Percentiles rank a stretch among this genome's conserved stretches.
Conservation (phyloP, 2,797 vertebrate species). For the Lindbergichthys nudifrons region DNA sequence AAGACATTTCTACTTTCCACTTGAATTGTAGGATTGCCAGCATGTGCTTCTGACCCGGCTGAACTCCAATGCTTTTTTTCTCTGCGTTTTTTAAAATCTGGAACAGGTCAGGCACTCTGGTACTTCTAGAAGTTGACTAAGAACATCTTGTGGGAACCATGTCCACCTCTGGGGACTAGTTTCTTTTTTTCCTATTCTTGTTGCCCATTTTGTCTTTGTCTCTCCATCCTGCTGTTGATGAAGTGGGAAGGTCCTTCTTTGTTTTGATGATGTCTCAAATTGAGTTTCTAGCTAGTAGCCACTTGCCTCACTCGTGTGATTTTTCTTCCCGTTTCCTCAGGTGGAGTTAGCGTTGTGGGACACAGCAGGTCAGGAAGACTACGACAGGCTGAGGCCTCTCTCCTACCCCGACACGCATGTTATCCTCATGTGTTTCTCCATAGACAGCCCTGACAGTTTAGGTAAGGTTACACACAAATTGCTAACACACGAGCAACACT, state of each 20-base stretch:
- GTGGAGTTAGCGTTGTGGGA: slow-evolving; percentile 98
- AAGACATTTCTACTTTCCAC: neutral
- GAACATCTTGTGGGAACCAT: slow-evolving; percentile 33
- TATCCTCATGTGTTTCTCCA: slow-evolving; percentile 99
- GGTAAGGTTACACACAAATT: slow-evolving; percentile 80
- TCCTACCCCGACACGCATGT: slow-evolving; percentile 97
- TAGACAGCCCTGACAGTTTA: slow-evolving; percentile 97
- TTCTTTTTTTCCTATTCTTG: neutral
- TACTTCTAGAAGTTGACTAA: slow-evolving; percentile 55
- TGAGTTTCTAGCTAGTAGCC: neutral
- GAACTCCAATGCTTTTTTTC: slow-evolving; percentile 3
- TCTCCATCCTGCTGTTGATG: neutral
- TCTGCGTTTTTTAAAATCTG: slow-evolving; percentile 51
- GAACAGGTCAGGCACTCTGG: slow-evolving; percentile 48
- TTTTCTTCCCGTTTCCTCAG: slow-evolving; percentile 75
- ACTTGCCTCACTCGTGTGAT: neutral
- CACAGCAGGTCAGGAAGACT: slow-evolving; percentile 97
- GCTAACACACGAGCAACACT: neutral
- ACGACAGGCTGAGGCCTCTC: slow-evolving; percentile 94
- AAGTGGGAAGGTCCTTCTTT: neutral
- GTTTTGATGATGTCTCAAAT: neutral
- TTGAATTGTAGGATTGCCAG: neutral
- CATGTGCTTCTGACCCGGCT: slow-evolving; percentile 11
- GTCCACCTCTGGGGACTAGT: neutral
- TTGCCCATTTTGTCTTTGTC: neutral